Percentiles rank a stretch among this genome's conserved stretches.
These are phyloP conservation scores for Rhynchonycteris naso DNA, from an alignment of 2,797 vertebrate species.

Conservation along the genomic window DNA sequence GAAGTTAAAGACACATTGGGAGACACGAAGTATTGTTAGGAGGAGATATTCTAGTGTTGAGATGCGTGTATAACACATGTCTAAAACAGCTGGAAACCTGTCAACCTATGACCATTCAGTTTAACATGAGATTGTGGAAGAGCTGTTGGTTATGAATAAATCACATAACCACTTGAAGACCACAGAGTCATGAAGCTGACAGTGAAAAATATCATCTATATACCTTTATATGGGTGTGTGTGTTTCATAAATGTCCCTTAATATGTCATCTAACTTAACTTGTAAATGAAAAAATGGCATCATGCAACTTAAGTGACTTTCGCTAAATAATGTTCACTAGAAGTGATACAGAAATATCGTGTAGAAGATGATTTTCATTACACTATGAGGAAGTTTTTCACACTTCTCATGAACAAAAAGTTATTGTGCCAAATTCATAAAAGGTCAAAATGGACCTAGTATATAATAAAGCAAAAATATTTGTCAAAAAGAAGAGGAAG, in stretches of 20 bases:
- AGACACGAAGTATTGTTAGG: not conserved
- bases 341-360: not conserved
- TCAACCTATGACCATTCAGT: not conserved
- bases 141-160: too few relatives aligned
- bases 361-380: not conserved
- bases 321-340: not conserved
- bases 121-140: not conserved
- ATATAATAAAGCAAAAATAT: not conserved
- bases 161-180: not conserved
- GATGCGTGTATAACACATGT: too few relatives aligned
- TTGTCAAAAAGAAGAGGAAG: not conserved
- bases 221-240: fast-evolving
- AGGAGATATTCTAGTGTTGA: too few relatives aligned
- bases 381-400: not conserved
- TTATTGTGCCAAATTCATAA: not conserved
- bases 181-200: not conserved
- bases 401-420: not conserved
- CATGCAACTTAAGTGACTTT: not conserved
- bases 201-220: not conserved
- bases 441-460: not conserved
- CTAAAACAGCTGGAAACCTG: not conserved
- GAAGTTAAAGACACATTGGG: not conserved
- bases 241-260: not conserved
- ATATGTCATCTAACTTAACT: not conserved
- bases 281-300: not conserved